Percentiles rank a stretch among this genome's conserved stretches.
phyloP scores from a whole-genome alignment of 2,888 invertebrate species.

The Miltochrista miniata region DNA sequence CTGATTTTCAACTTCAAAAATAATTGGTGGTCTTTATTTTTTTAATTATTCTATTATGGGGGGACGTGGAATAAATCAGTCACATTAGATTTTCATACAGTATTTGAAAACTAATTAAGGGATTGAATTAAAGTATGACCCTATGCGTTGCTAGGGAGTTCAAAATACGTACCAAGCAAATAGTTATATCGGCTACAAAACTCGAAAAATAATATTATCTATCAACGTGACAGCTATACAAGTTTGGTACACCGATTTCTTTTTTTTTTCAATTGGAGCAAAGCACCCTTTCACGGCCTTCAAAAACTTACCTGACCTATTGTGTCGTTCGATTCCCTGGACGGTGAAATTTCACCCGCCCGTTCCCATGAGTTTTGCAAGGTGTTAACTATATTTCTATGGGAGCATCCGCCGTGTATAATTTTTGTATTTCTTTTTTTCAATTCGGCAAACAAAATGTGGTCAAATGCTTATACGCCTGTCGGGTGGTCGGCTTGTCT shows the following conservation, averaged over 20 bases:
- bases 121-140: too few species aligned
- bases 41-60: too few species aligned
- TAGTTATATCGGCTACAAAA: neutral
- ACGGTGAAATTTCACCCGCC: constrained; percentile 25
- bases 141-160: too few species aligned
- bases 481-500: constrained; percentile 23
- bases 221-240: constrained; percentile 13
- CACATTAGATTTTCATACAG: too few species aligned
- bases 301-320: constrained; percentile 43
- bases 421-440: constrained; percentile 16
- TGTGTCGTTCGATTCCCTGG: constrained; percentile 39
- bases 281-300: constrained; percentile 25
- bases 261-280: constrained; percentile 23
- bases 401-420: constrained; percentile 14
- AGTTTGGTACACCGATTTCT: constrained; percentile 20
- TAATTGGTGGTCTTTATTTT: too few species aligned
- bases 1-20: too few species aligned
- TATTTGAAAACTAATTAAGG: too few species aligned
- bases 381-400: constrained; percentile 42
- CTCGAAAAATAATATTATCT: neutral
- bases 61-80: too few species aligned
- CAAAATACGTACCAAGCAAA: too few species aligned
- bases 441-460: neutral
- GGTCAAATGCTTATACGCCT: constrained; percentile 16
- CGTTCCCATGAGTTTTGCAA: constrained; percentile 46